These are phyloP conservation scores for Melanaphis sacchari DNA, from an alignment of 1,140 invertebrate species.

Conservation along the genomic window DNA sequence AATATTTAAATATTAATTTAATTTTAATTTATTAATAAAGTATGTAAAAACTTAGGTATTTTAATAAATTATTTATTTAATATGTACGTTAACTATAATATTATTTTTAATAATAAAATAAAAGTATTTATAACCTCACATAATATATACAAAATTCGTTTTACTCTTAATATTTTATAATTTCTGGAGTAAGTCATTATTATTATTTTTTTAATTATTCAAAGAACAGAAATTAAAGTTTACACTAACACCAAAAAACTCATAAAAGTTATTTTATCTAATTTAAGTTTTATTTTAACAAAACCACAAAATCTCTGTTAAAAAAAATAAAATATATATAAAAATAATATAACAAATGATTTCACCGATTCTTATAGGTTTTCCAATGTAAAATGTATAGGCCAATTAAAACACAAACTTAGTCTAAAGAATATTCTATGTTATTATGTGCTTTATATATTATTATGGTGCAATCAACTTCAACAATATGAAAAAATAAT, in stretches of 20 bases:
- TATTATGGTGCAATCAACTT: not conserved
- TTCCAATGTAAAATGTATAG: not conserved
- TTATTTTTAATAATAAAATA: not conserved
- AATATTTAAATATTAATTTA: not conserved
- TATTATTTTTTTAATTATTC: constrained; percentile 10
- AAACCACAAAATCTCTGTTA: not conserved
- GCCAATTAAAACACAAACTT: not conserved
- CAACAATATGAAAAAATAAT: not conserved
- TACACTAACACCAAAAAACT: not conserved
- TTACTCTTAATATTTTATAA: not conserved
- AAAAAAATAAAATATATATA: too few relatives aligned
- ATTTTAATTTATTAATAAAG: not conserved
- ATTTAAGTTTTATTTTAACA: not conserved
- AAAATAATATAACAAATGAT: not conserved
- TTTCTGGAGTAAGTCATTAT: not conserved
- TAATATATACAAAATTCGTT: not conserved
- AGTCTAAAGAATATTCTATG: not conserved
- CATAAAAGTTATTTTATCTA: not conserved
- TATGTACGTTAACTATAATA: not conserved
- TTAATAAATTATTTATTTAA: constrained; percentile 2
- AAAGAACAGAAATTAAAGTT: not conserved
- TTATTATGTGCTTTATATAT: not conserved
- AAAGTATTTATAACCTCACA: not conserved
- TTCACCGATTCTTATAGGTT: not conserved
- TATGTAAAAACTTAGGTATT: not conserved